Base-by-base conservation (phyloP, 2,888 invertebrate genomes). In the Seira sanloemensis region DNA sequence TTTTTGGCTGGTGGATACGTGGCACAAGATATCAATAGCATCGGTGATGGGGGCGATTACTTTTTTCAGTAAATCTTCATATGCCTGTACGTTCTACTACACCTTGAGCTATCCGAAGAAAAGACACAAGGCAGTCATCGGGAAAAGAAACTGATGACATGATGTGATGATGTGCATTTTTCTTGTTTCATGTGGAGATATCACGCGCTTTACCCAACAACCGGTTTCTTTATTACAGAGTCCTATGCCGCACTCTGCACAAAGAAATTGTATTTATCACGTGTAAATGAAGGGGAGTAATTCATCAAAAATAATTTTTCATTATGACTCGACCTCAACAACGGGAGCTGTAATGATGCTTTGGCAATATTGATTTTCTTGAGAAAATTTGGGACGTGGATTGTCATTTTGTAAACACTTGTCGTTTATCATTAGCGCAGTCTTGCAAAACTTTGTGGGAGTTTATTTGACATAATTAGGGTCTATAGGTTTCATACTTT, bases 131-230 rank as follows among this genome's bases (percentile, higher is more conserved):
- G 58, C 62, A 73, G 46, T 46, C 16, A n/a, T 2, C 50, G 50
- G 50, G n/a, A 9, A 54, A 78, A 62, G 46, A 74, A 73, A 46
- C 68, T 66, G 84, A 74, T 78, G 84, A 84, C 84, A 84, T 84
- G 84, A 84, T 74, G 84, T 84, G 78, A 78, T 78, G 84, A 78
- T 73, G 72, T 78, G 75, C 73, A 72, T 68, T 77, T 67, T 84
- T 84, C 74, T 84, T 84, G 78, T 78, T 84, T 78, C 84, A 84
- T 76, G 78, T 67, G 75, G 84, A 78, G 84, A 84, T 84, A 78
- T 84, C 84, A 84, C 84, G 84, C 84, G 37, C 68, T 58, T 67
- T 67, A 24, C 21, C 67, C 21, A 2, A 67, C 67, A 84, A 84
- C 84, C 84, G 84, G 84, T 84, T 84, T 84, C 62, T 23, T 67